A percentile compares a stretch with the other conserved stretches of the same genome.
Evolutionary conservation across 2,888 invertebrate genomes (phyloP).

Genomic region (Drosophila histrio): DNA sequence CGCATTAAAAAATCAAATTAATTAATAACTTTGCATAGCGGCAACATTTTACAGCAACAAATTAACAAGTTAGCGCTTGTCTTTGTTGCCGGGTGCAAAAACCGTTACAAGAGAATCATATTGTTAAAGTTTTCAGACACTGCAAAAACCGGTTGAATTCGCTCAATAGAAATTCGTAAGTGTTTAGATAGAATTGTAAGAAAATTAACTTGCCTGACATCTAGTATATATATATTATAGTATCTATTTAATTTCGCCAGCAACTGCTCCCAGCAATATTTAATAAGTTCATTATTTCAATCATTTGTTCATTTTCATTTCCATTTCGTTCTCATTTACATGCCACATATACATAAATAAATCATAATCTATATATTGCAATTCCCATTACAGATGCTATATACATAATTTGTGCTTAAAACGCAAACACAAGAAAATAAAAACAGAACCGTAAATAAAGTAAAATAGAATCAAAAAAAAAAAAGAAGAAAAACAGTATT

Average conservation of each 20-base stretch:
- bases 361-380: conserved; percentile 63
- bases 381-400: conserved; percentile 74
- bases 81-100: background rate
- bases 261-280: background rate
- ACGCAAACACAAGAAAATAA: conserved; percentile 15
- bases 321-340: conserved; percentile 36
- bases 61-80: conserved; percentile 6
- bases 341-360: conserved; percentile 27
- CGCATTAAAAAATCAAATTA: conserved; percentile 14
- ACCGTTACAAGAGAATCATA: conserved; percentile 16
- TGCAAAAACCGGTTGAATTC: conserved; percentile 47
- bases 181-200: conserved; percentile 8
- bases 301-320: conserved; percentile 31
- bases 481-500: conserved; percentile 21
- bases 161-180: conserved; percentile 40
- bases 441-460: background rate
- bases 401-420: conserved; percentile 50
- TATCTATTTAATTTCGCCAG: conserved; percentile 5
- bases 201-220: background rate
- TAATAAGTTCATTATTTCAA: background rate
- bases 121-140: conserved; percentile 10
- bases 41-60: background rate
- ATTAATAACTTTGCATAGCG: conserved; percentile 3
- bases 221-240: background rate
- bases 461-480: too few species aligned